A percentile compares a stretch with the other conserved stretches of the same genome.
Evolutionary conservation across 2,797 vertebrate genomes (phyloP).

Genomic region (Melanotaenia parkinsoni): DNA sequence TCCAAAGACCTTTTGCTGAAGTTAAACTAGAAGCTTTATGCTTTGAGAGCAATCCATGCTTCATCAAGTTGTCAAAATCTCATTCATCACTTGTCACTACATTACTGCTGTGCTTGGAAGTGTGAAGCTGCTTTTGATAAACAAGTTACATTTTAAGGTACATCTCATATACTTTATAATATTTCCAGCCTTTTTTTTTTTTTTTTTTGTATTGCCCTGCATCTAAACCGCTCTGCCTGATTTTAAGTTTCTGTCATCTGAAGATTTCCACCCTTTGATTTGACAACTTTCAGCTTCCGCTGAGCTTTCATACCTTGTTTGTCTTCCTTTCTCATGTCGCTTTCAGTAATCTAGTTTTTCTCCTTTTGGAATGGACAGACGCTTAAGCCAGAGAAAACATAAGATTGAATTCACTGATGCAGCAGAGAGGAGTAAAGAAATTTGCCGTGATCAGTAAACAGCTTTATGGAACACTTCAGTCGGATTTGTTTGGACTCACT

Average conservation of each 20-base stretch:
- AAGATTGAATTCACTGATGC: slow-evolving; percentile 6
- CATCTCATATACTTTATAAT: slow-evolving; percentile 29
- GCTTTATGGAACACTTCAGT: background rate
- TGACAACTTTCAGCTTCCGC: slow-evolving; percentile 43
- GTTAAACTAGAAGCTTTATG: slow-evolving; percentile 36
- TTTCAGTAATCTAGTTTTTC: background rate
- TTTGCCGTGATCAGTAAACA: background rate
- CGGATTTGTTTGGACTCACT: background rate
- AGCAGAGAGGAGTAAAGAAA: slow-evolving; percentile 5
- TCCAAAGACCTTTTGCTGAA: slow-evolving; percentile 37
- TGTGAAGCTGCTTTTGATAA: slow-evolving; percentile 43
- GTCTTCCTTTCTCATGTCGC: background rate
- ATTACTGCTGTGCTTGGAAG: slow-evolving; percentile 45
- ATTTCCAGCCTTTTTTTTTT: slow-evolving; percentile 9
- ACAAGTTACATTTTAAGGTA: slow-evolving; percentile 45
- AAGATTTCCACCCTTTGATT: slow-evolving; percentile 38
- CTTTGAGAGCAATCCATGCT: slow-evolving; percentile 33
- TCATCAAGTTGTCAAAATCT: slow-evolving; percentile 61
- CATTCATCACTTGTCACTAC: slow-evolving; percentile 43
- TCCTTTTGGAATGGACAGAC: background rate
- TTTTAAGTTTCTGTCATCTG: slow-evolving; percentile 10
- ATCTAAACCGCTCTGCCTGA: slow-evolving; percentile 24
- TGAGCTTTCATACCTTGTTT: background rate
- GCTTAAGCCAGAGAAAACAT: background rate
- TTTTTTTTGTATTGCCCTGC: slow-evolving; percentile 20